A percentile compares a stretch with the other conserved stretches of the same genome.
Evolutionary conservation across 2,888 invertebrate genomes (phyloP).

Genomic region (Selenia dentaria): DNA sequence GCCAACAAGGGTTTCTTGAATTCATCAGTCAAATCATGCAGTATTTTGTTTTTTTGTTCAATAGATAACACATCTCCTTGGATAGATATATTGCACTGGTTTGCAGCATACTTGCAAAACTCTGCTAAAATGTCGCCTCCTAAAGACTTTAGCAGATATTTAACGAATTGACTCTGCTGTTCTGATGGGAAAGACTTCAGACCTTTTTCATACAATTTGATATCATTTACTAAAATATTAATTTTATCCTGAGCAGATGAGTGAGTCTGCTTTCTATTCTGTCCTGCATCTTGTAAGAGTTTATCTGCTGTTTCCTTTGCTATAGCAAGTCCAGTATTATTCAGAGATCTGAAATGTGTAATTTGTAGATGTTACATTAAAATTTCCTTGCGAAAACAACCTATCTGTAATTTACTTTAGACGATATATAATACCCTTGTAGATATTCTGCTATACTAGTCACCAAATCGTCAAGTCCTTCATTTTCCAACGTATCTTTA

Average conservation of each 20-base stretch:
- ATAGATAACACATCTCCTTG: constrained; percentile 85
- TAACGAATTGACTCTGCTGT: constrained; percentile 88
- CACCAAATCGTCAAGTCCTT: constrained; percentile 89
- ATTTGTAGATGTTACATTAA: too few relatives aligned
- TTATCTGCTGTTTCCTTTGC: constrained; percentile 91
- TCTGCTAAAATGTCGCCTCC: constrained; percentile 93
- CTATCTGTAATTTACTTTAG: too few relatives aligned
- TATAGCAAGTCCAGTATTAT: constrained; percentile 86
- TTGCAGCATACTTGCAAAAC: constrained; percentile 91
- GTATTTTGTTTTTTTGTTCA: constrained; percentile 89
- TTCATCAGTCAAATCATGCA: constrained; percentile 88
- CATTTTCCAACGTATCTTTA: constrained; percentile 85
- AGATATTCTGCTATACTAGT: constrained; percentile 88
- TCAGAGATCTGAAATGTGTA: constrained; percentile 84
- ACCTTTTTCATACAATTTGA: constrained; percentile 92
- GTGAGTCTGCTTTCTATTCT: constrained; percentile 90
- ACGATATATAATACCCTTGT: constrained; percentile 80
- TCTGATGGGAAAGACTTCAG: constrained; percentile 86
- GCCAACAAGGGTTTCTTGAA: constrained; percentile 87
- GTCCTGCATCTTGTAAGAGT: constrained; percentile 88
- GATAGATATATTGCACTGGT: constrained; percentile 87
- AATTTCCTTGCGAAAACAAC: too few relatives aligned
- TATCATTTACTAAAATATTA: constrained; percentile 89
- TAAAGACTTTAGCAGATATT: constrained; percentile 93
- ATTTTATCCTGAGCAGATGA: constrained; percentile 93